Percentiles rank a stretch among this genome's conserved stretches.
These are phyloP conservation scores for Pungitius pungitius DNA, from an alignment of 2,113 vertebrate genomes.

Conservation along the genomic window DNA sequence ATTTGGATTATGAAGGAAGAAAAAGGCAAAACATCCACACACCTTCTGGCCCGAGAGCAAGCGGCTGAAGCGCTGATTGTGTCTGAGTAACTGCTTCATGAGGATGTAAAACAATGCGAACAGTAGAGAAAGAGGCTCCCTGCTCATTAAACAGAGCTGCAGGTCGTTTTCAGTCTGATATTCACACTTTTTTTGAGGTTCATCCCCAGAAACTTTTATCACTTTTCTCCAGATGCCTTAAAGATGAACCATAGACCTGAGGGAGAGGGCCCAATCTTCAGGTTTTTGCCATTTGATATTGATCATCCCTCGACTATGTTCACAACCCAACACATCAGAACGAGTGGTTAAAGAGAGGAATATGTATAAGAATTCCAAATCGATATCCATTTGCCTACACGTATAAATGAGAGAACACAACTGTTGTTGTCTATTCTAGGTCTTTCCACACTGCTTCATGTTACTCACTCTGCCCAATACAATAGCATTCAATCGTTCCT, in stretches of 20 bases:
- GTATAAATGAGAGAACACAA: neutral
- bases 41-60: slow-evolving; percentile 25
- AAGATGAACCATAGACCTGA: too few species aligned
- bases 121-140: too few species aligned
- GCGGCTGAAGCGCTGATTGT: neutral
- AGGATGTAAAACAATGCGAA: neutral
- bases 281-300: neutral
- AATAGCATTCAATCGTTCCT: slow-evolving; percentile 15
- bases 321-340: neutral
- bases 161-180: neutral
- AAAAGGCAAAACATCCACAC: slow-evolving; percentile 36
- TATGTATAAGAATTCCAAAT: too few species aligned
- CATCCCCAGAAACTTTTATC: too few species aligned
- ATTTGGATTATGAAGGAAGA: slow-evolving; percentile 24
- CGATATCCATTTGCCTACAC: too few species aligned
- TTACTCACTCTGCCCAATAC: neutral
- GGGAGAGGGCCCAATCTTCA: too few species aligned
- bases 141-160: neutral
- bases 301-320: neutral
- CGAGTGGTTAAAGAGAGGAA: neutral
- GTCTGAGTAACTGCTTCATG: neutral
- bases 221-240: too few species aligned
- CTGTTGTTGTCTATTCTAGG: neutral
- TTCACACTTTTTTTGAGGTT: too few species aligned
- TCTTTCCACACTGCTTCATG: neutral